Base-by-base conservation (phyloP, 2,888 invertebrate genomes). In the Phragmatobia fuliginosa region DNA sequence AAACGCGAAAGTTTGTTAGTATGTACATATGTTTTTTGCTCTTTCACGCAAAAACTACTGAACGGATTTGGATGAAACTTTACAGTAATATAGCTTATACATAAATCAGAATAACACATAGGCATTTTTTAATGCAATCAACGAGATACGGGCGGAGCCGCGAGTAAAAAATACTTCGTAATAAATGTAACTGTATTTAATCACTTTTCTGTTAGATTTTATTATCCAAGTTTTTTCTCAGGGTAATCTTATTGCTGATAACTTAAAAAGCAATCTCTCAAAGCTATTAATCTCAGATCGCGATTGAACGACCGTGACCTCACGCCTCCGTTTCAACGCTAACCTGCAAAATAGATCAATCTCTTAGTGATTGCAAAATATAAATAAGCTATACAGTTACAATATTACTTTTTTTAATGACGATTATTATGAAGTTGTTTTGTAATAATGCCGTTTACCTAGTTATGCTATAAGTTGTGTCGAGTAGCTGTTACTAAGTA, bases 211-310 rank as follows among this genome's bases (percentile, higher is more conserved):
- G 21, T 7, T 32, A 31, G 32, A 21, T 45, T 61, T 33, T 32
- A 11, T 18, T 65, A 36, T 41, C 59, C 66, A 60, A 31, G 33
- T 33, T 49, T 60, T 49, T 60, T 49, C 65, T 36, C 25, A 65
- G 28, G 38, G 25, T 25, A 38, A 56, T 56, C 1, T 56, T 56
- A 36, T 36, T 65, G 65, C 56, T 65, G 33, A 58, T 59, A 8
- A 21, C 59, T 56, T 52, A 65, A 66, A 66, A 59, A 58, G 31
- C 41, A 66, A 66, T 66, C 58, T 41, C 41, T 56, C 31, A 73
- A 72, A 80, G 71, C 71, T 73, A 79, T 77, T 78, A 71, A 80
- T 67, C 49, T 32, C 59, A 61, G 31, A 62, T 61, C 59, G 25
- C 67, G 67, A 66, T 75, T 63, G 49, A 58, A 68, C 64, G 74